phyloP scores from a whole-genome alignment of 2,797 vertebrate genomes.

The Limnodromus scolopaceus region DNA sequence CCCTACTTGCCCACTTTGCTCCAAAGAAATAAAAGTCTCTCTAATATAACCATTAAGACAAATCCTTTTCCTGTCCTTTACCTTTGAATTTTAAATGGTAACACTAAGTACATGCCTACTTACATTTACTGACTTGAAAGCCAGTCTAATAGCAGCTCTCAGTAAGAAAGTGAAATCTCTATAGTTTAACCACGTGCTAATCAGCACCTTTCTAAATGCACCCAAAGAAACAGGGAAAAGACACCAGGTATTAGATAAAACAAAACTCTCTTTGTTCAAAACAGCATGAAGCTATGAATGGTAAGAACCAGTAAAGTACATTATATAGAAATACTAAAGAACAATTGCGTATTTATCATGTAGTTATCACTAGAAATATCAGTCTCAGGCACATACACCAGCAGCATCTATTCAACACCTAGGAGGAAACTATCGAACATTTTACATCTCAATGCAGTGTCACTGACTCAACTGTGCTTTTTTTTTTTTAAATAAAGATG shows the following conservation, averaged over 20 bases:
- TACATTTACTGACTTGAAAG: background rate
- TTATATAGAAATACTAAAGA: background rate
- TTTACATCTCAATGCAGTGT: background rate
- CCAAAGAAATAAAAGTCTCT: slow-evolving; percentile 66
- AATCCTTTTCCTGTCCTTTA: too few species aligned
- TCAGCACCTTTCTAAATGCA: background rate
- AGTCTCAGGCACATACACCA: background rate
- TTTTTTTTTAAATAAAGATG: background rate
- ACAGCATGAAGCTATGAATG: background rate
- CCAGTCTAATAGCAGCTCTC: background rate
- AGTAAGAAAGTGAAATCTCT: background rate
- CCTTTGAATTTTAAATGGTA: background rate
- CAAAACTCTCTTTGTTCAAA: background rate
- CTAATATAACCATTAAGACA: background rate
- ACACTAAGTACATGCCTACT: background rate
- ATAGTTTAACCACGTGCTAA: background rate
- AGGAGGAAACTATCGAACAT: background rate
- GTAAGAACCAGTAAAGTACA: background rate
- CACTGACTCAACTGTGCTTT: background rate
- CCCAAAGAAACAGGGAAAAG: background rate
- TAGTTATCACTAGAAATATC: background rate
- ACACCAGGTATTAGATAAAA: background rate
- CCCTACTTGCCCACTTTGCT: slow-evolving; percentile 77
- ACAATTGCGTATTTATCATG: background rate
- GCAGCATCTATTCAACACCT: background rate